Conservation (phyloP, 2,888 invertebrate species). For the Sesia bembeciformis region DNA sequence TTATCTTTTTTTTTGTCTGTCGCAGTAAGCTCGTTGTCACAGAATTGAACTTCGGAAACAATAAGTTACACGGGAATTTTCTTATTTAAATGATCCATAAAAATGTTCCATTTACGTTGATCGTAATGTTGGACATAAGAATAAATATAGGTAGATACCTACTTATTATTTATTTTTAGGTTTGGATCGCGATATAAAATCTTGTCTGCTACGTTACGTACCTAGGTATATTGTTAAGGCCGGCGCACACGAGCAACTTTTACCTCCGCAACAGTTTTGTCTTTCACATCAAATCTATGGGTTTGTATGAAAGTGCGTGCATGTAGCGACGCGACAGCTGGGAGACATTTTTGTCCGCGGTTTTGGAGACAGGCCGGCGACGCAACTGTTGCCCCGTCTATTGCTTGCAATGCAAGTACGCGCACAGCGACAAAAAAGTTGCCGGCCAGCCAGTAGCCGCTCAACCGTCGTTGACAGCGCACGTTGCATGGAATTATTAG, state of each 20-base stretch:
- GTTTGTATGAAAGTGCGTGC: background rate
- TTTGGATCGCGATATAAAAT: no score
- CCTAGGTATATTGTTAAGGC: conserved; percentile 6
- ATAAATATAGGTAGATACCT: background rate
- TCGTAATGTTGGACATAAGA: no score
- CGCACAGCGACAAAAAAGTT: background rate
- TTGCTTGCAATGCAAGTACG: background rate
- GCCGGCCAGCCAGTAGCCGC: background rate
- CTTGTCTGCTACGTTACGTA: background rate
- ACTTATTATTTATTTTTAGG: background rate
- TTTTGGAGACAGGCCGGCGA: conserved; percentile 2
- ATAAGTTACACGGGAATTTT: no score
- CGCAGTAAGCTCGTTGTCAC: no score
- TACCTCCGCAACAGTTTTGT: conserved; percentile 1
- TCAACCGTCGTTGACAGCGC: background rate
- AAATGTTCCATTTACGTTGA: no score
- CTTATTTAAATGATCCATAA: no score
- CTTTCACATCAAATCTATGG: background rate
- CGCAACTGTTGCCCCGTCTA: conserved; percentile 1
- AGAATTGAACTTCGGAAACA: no score
- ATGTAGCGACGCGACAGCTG: background rate
- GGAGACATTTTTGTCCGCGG: conserved; percentile 1
- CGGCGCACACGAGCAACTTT: background rate
- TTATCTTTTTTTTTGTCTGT: no score
- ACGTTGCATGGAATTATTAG: background rate